Evolutionary conservation across 2,888 invertebrate species (phyloP), one percentile per base, ranked within the genome.

Genomic region (Choreutis nemorana): DNA sequence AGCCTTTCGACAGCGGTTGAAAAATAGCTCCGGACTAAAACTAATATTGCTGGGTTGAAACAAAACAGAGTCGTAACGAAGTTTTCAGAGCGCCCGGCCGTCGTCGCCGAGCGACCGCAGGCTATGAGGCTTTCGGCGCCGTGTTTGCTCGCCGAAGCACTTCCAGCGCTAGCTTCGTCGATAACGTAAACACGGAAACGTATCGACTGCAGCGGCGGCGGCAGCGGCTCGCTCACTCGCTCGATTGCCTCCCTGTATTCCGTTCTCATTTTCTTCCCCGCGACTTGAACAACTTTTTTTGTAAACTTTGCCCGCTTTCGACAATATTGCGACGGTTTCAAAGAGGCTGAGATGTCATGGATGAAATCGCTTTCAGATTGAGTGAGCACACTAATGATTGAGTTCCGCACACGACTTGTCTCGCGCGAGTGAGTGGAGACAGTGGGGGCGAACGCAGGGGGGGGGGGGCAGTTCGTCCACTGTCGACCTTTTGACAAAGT

Each of bases 341-440:
- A 73, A 65, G 65, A 53, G 64, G 64, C 55, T 55, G 57, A 60
- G 60, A 57, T 54, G 60, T 56, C 46, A 51, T 55, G 68, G 67
- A 62, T 64, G 63, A 71, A 73, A 75, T 72, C 75, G 66, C 66
- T 77, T 78, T 75, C 71, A 59, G 66, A 67, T 70, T 56, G 77
- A 75, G 65, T 71, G 77, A 73, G 53, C 77, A 77, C 72, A 72
- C 75, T 78, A 78, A 78, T 77, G 78, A 78, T 72, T 59, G 65
- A 68, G 75, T 77, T 78, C 78, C 77, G 75, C 53, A 55, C 54
- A 49, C 46, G 52, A 47, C 59, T 55, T 44, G 44, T 51, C 49
- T 47, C 39, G 34, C 39, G 9, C 26, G n/a, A n/a, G n/a, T n/a
- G n/a, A n/a, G n/a, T n/a, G n/a, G n/a, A n/a, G n/a, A n/a, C n/a